Evolutionary conservation across 1,140 invertebrate genomes (phyloP).

Genomic region (Chrysopa pallens): DNA sequence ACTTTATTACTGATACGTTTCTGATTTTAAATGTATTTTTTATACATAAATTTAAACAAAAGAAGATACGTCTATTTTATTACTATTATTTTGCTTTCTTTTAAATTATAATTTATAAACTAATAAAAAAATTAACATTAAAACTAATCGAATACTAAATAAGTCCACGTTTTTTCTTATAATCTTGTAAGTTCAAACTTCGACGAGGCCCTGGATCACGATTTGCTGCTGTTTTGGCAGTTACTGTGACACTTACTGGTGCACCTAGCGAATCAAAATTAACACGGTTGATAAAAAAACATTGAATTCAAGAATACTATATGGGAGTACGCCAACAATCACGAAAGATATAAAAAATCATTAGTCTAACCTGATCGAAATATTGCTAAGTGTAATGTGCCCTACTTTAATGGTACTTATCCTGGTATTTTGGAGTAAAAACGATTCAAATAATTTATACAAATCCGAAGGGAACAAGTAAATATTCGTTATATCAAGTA

Average conservation of each 20-base stretch:
- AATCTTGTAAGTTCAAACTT: conserved; percentile 89
- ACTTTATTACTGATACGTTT: no score
- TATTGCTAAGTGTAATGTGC: no score
- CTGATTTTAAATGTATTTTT: background rate
- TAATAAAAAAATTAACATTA: background rate
- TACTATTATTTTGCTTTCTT: background rate
- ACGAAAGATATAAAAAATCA: no score
- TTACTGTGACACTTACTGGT: conserved; percentile 36
- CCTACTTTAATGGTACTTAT: no score
- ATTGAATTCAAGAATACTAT: background rate
- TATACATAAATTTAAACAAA: background rate
- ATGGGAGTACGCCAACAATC: conserved; percentile 3
- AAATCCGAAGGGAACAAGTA: no score
- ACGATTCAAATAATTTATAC: no score
- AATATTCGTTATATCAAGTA: no score
- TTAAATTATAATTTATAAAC: background rate
- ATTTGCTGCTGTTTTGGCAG: conserved; percentile 54
- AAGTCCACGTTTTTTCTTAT: conserved; percentile 88
- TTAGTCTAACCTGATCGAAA: no score
- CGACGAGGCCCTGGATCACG: conserved; percentile 68
- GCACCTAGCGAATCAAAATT: conserved; percentile 33
- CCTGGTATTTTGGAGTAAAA: no score
- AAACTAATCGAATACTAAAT: conserved; percentile 38
- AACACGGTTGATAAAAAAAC: background rate
- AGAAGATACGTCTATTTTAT: background rate